These are phyloP conservation scores for Sebastes nivosus DNA, from an alignment of 2,797 vertebrate species.

Conservation along the genomic window DNA sequence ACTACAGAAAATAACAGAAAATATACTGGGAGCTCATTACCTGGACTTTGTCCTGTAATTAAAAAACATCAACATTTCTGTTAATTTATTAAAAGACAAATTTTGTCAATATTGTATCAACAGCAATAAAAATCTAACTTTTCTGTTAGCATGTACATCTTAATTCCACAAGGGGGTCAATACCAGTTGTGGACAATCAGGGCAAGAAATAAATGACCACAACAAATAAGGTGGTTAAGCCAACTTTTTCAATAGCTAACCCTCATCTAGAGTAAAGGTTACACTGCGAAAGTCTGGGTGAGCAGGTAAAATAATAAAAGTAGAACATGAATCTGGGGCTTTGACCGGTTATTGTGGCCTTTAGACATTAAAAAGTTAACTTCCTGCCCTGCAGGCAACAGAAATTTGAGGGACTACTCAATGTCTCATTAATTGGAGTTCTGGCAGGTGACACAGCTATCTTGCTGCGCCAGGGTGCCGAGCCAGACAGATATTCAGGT, in stretches of 20 bases:
- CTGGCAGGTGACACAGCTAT: constrained; percentile 62
- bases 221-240: not conserved
- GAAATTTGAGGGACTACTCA: constrained; percentile 35
- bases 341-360: not conserved
- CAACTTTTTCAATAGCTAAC: not conserved
- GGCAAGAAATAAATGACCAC: not conserved
- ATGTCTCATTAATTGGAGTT: constrained; percentile 51
- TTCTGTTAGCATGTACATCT: not conserved
- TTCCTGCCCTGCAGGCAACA: constrained; percentile 27
- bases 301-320: not conserved
- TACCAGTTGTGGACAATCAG: not conserved
- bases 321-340: not conserved
- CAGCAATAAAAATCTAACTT: too few relatives aligned
- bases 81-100: too few relatives aligned
- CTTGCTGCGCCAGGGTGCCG: constrained; percentile 54
- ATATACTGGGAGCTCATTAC: too few relatives aligned
- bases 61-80: too few relatives aligned
- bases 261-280: not conserved
- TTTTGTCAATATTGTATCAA: too few relatives aligned
- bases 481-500: constrained; percentile 67
- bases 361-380: constrained; percentile 5
- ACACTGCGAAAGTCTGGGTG: not conserved
- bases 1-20: too few relatives aligned
- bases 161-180: not conserved
- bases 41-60: too few relatives aligned